These are phyloP conservation scores for Rhabdomys pumilio DNA, from an alignment of 2,797 vertebrate species.

Conservation along the genomic window DNA sequence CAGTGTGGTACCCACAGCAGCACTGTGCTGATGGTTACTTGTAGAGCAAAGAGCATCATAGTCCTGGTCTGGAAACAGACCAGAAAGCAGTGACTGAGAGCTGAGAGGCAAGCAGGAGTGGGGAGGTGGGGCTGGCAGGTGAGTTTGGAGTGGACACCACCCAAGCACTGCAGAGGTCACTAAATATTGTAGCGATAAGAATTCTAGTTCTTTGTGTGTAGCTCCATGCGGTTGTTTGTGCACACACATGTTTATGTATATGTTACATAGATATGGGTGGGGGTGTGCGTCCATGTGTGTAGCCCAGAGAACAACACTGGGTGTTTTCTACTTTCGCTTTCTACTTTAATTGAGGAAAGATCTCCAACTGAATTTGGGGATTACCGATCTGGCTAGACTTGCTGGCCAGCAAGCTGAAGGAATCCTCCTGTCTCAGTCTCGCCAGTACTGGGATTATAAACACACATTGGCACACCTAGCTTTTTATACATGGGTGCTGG, in stretches of 20 bases:
- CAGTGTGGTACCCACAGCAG: background rate
- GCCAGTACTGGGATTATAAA: background rate
- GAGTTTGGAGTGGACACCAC: background rate
- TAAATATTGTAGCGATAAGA: background rate
- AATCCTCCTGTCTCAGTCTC: background rate
- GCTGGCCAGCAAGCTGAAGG: no score
- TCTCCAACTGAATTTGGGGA: background rate
- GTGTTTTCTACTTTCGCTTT: background rate
- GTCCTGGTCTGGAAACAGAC: background rate
- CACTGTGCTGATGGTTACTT: background rate
- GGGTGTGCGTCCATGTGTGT: background rate
- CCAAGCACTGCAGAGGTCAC: background rate
- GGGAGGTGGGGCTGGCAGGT: background rate
- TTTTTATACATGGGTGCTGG: background rate
- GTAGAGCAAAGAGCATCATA: background rate
- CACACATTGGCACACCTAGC: no score
- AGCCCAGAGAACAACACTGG: background rate
- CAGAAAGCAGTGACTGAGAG: background rate
- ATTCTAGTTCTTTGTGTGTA: background rate
- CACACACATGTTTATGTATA: background rate
- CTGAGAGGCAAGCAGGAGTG: background rate
- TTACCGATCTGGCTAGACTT: background rate
- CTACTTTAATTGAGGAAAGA: background rate
- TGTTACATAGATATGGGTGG: background rate
- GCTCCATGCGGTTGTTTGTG: background rate